These are phyloP conservation scores for Pseudeuparius sepicola DNA, from an alignment of 2,888 invertebrate species.

Conservation along the genomic window DNA sequence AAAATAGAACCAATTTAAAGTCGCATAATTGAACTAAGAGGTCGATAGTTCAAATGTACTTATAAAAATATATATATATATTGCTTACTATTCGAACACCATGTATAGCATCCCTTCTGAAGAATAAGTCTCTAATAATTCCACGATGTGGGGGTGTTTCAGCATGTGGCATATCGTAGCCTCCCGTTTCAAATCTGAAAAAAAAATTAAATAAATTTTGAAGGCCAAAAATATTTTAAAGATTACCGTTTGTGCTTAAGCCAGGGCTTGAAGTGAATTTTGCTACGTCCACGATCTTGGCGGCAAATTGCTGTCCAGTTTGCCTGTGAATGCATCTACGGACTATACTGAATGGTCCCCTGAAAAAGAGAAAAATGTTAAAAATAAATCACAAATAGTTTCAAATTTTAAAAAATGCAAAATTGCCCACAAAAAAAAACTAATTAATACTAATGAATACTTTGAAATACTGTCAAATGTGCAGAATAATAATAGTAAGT, in stretches of 20 bases:
- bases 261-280: constrained; percentile 96
- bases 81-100: constrained; percentile 99
- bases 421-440: too few relatives aligned
- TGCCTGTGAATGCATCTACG: constrained; percentile 90
- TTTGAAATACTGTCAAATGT: too few relatives aligned
- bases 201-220: constrained; percentile 18
- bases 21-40: too few relatives aligned
- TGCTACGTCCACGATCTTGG: constrained; percentile 96
- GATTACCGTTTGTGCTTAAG: constrained; percentile 83
- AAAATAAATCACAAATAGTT: constrained; percentile 1
- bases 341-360: constrained; percentile 95
- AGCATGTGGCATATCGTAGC: constrained; percentile 98
- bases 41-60: too few relatives aligned
- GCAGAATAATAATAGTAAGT: too few relatives aligned
- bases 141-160: constrained; percentile 98
- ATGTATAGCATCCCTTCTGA: constrained; percentile 98
- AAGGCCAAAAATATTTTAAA: constrained; percentile 2
- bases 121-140: constrained; percentile 94
- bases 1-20: too few relatives aligned
- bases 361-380: constrained; percentile 36
- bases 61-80: too few relatives aligned
- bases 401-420: too few relatives aligned
- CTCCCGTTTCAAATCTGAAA: constrained; percentile 92
- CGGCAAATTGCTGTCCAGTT: constrained; percentile 92
- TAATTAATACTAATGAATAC: too few relatives aligned